phyloP scores from a whole-genome alignment of 2,113 vertebrate genomes.

The Tricholaema leucomelas region DNA sequence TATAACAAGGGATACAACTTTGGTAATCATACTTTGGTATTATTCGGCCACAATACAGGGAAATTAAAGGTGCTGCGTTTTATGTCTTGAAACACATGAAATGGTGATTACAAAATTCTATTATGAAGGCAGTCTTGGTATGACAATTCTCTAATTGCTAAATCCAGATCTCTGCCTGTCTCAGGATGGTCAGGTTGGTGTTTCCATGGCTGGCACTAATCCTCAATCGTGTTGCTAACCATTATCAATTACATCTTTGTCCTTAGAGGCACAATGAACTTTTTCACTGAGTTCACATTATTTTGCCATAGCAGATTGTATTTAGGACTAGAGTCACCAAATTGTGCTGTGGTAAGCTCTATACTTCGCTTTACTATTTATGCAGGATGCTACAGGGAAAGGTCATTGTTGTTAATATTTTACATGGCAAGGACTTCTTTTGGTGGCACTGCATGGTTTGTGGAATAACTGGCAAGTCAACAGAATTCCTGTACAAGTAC shows the following conservation, averaged over 20 bases:
- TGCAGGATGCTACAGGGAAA: background rate
- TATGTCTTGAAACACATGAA: background rate
- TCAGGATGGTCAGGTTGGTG: background rate
- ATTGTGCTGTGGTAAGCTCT: fast-evolving
- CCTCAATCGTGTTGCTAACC: background rate
- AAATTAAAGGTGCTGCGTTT: background rate
- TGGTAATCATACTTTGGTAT: background rate
- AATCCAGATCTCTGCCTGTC: background rate
- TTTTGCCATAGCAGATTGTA: background rate
- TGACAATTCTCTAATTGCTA: background rate
- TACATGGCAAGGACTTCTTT: background rate
- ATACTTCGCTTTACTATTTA: background rate
- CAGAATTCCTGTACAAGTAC: background rate
- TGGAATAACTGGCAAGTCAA: background rate
- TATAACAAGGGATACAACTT: background rate
- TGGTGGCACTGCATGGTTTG: background rate
- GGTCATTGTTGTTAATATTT: background rate
- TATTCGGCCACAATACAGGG: background rate
- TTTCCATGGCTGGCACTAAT: background rate
- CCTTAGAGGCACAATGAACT: background rate
- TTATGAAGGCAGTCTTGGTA: background rate
- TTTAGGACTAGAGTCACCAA: background rate
- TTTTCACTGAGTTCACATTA: background rate
- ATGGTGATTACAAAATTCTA: background rate
- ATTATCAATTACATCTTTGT: background rate